Evolutionary conservation across 2,113 vertebrate genomes (phyloP).

Genomic region (Strix aluco): DNA sequence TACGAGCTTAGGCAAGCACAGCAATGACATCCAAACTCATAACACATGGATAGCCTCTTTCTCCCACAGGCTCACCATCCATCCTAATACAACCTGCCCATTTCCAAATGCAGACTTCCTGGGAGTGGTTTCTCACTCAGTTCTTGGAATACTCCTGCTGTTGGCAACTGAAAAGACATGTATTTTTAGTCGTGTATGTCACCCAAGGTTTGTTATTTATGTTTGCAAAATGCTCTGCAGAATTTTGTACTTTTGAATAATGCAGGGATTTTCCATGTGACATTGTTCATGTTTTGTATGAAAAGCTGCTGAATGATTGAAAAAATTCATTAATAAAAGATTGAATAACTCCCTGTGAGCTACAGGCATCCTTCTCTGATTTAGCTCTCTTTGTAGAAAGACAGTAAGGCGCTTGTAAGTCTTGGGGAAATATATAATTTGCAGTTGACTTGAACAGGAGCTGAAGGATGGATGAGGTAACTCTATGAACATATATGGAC

Average conservation of each 20-base stretch:
- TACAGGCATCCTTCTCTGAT: background rate
- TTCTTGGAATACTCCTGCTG: background rate
- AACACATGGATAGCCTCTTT: background rate
- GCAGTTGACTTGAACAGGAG: background rate
- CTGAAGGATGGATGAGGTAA: no score
- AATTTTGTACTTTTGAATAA: background rate
- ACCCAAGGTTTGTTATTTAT: background rate
- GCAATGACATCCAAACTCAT: background rate
- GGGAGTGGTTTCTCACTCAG: background rate
- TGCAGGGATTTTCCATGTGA: background rate
- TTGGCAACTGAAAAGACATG: background rate
- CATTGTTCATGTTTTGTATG: background rate
- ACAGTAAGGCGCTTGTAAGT: background rate
- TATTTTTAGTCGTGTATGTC: background rate
- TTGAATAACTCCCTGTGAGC: background rate
- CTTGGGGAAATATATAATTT: background rate
- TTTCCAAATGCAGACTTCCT: background rate
- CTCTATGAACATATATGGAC: no score
- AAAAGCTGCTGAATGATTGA: background rate
- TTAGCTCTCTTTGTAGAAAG: background rate
- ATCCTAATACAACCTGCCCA: background rate
- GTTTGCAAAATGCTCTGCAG: background rate
- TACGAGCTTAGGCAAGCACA: fast-evolving
- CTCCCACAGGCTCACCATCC: background rate
- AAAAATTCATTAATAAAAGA: background rate